Percentiles rank a stretch among this genome's conserved stretches.
Evolutionary conservation across 2,888 invertebrate species (phyloP).

Genomic region (Melipona bicolor): DNA sequence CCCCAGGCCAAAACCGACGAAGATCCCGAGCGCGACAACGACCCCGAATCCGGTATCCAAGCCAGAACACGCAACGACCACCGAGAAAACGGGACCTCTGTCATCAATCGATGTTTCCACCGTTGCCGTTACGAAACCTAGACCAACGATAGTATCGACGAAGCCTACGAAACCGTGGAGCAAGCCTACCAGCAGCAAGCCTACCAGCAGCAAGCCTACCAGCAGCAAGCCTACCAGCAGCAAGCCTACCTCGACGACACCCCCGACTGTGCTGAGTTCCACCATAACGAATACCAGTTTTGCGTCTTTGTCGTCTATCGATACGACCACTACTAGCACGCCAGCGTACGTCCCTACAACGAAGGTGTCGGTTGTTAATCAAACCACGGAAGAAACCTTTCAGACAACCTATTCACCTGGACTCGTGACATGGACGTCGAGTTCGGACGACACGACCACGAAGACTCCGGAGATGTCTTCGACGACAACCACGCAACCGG

Average conservation of each 20-base stretch:
- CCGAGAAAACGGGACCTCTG: conserved; percentile 52
- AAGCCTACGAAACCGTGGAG: conserved; percentile 35
- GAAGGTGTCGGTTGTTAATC: conserved; percentile 62
- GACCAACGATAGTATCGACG: conserved; percentile 59
- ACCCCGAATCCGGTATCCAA: conserved; percentile 58
- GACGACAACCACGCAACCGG: conserved; percentile 55
- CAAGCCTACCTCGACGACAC: conserved; percentile 8
- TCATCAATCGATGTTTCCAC: conserved; percentile 52
- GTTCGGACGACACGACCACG: conserved; percentile 80
- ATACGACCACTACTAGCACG: conserved; percentile 60
- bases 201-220: conserved; percentile 10
- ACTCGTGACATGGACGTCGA: conserved; percentile 85
- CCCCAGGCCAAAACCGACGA: conserved; percentile 69
- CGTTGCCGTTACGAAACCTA: conserved; percentile 49
- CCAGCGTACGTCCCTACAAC: conserved; percentile 62
- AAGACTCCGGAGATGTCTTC: conserved; percentile 74
- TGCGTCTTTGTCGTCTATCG: conserved; percentile 12
- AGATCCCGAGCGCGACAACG: conserved; percentile 36
- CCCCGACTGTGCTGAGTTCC: background rate
- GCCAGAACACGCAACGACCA: conserved; percentile 49
- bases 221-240: conserved; percentile 16
- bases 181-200: conserved; percentile 24
- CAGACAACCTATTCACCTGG: conserved; percentile 80
- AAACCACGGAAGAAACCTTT: conserved; percentile 58
- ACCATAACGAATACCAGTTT: conserved; percentile 39